Evolutionary conservation across 37 sponge, comb jelly and placozoan species (phyloP), one percentile per base, ranked within the genome.

Genomic region (Oopsacas minuta): DNA sequence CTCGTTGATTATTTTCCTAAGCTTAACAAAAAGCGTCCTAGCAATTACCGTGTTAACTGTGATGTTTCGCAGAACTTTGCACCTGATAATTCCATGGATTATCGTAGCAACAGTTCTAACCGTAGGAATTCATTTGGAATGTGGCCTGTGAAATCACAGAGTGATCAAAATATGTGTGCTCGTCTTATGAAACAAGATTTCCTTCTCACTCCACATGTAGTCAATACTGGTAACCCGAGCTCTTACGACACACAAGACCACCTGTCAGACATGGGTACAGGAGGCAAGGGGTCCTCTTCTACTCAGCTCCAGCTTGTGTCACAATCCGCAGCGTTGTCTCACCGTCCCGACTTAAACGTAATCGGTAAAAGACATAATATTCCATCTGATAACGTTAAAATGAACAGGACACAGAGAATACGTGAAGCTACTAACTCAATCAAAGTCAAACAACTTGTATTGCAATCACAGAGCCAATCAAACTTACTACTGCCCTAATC

Each of bases 61-160:
- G 75, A 61, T n/a, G 28, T 61, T 61, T 61, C 75, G 75, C 75
- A 61, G 1, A 61, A 61, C 30, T 61, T 61, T 3, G 75, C 28
- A 61, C 28, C 75, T 61, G 75, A 61, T n/a, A 61, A 61, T 34
- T 61, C 75, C 7, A 3, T n/a, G 3, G 30, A n/a, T n/a, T 61
- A 25, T 12, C 75, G 75, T 61, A 61, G 75, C 75, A 61, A 61
- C 75, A 61, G 75, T 61, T 25, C 75, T 25, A n/a, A 34, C 20
- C 75, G 30, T 34, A 61, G 28, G 75, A 61, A 61, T 61, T 61
- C 30, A 34, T n/a, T 25, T 61, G 75, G 75, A 20, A 61, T 12
- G 75, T 61, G 75, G 75, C 75, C 75, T 20, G 75, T 61, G 75
- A 61, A 61, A 34, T 61, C 75, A 25, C 75, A 61, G 75, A 61